phyloP scores from a whole-genome alignment of 2,113 vertebrate species.

The Pomatorhinus ruficollis region DNA sequence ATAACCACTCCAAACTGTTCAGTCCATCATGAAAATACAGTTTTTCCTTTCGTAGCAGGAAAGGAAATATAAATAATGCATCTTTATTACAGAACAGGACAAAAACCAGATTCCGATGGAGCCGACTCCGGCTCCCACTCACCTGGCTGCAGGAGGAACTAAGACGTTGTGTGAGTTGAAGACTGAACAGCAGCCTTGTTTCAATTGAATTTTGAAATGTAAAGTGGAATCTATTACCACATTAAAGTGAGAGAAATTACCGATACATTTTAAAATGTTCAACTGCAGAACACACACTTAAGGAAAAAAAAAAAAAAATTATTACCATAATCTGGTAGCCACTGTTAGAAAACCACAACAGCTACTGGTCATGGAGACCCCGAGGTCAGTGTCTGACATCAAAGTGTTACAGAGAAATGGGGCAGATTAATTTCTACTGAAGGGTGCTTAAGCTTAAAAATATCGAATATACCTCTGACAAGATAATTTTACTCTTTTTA shows the following conservation, averaged over 20 bases:
- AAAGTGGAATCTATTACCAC: constrained; percentile 50
- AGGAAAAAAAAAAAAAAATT: neutral
- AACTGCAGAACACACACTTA: constrained; percentile 57
- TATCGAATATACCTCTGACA: constrained; percentile 49
- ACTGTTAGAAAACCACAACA: constrained; percentile 62
- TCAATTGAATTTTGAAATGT: constrained; percentile 39
- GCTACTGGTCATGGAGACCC: constrained; percentile 41
- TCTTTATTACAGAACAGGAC: constrained; percentile 66
- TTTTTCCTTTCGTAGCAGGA: constrained; percentile 56
- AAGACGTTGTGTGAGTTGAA: constrained; percentile 52
- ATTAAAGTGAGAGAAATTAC: constrained; percentile 54
- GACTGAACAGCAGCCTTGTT: constrained; percentile 52
- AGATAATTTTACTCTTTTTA: constrained; percentile 70
- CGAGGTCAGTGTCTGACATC: constrained; percentile 38
- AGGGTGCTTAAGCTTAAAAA: constrained; percentile 64
- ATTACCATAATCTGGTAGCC: constrained; percentile 32
- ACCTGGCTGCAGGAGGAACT: constrained; percentile 42
- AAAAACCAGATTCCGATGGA: constrained; percentile 44
- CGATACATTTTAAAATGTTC: constrained; percentile 29
- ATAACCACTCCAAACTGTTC: constrained; percentile 78
- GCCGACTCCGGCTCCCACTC: constrained; percentile 33
- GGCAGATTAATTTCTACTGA: constrained; percentile 29
- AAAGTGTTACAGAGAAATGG: constrained; percentile 52
- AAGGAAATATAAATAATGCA: constrained; percentile 82
- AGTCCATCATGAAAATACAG: constrained; percentile 75